Conservation (phyloP, 1,140 invertebrate genomes). For the Amphibalanus amphitrite region DNA sequence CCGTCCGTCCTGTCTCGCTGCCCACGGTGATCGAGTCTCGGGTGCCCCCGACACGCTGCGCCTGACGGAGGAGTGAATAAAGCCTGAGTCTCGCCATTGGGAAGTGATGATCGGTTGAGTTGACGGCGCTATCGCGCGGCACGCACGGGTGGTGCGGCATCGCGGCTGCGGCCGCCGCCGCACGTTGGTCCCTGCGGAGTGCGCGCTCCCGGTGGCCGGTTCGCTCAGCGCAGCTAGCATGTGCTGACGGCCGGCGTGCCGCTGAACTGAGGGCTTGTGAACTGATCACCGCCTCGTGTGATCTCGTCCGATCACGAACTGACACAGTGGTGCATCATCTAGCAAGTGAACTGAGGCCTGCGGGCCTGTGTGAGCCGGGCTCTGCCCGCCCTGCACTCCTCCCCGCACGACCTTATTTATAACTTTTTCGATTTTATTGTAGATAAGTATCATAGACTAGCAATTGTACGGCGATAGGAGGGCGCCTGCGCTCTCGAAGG, state of each 20-base stretch:
- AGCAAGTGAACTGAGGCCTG: background rate
- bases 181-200: background rate
- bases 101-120: background rate
- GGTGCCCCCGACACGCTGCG: background rate
- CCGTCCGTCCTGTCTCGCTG: conserved; percentile 1
- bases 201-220: too few species aligned
- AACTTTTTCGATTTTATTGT: conserved; percentile 1
- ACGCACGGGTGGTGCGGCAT: background rate
- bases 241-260: background rate
- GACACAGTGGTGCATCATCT: background rate
- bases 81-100: conserved; percentile 1
- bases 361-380: background rate
- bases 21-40: background rate
- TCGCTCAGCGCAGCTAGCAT: background rate
- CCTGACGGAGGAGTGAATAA: background rate
- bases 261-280: background rate
- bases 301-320: background rate
- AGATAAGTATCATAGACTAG: conserved; percentile 2
- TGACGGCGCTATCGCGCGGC: background rate
- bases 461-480: background rate
- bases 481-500: background rate
- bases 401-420: background rate
- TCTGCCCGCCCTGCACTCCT: background rate
- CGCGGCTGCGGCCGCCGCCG: background rate
- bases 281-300: background rate